Evolutionary conservation across 2,888 invertebrate species (phyloP).

Genomic region (Lasiommata megera): DNA sequence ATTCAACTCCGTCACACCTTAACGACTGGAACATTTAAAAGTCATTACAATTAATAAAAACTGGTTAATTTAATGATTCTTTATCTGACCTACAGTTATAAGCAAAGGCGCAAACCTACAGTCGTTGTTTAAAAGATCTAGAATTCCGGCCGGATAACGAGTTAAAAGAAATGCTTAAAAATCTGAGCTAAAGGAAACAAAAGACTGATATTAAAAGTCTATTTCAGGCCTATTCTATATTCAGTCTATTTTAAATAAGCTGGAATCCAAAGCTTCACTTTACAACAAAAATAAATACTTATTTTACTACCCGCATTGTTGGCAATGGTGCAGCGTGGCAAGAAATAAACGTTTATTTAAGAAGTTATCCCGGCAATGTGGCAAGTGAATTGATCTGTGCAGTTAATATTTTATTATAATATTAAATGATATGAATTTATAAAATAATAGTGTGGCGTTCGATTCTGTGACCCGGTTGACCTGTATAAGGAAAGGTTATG

Average conservation of each 20-base stretch:
- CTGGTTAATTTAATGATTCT: background rate
- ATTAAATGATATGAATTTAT: background rate
- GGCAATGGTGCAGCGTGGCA: background rate
- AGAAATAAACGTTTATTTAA: background rate
- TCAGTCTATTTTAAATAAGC: background rate
- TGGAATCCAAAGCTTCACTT: background rate
- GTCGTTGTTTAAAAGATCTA: too few relatives aligned
- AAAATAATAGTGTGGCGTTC: background rate
- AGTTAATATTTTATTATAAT: background rate
- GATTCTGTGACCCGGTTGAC: background rate
- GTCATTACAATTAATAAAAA: background rate
- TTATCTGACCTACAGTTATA: background rate
- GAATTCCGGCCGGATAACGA: too few relatives aligned
- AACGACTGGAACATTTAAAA: background rate
- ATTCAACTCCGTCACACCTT: background rate
- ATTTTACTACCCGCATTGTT: background rate
- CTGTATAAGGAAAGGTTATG: constrained; percentile 7
- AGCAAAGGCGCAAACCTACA: too few relatives aligned
- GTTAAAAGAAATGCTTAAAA: too few relatives aligned
- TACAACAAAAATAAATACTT: background rate
- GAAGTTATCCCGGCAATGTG: background rate
- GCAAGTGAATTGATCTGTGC: background rate
- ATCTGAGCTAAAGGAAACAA: too few relatives aligned
- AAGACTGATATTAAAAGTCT: too few relatives aligned
- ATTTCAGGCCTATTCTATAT: background rate